Percentiles rank a stretch among this genome's conserved stretches.
These are phyloP conservation scores for Watsonalla binaria DNA, from an alignment of 2,888 invertebrate species.

Conservation along the genomic window DNA sequence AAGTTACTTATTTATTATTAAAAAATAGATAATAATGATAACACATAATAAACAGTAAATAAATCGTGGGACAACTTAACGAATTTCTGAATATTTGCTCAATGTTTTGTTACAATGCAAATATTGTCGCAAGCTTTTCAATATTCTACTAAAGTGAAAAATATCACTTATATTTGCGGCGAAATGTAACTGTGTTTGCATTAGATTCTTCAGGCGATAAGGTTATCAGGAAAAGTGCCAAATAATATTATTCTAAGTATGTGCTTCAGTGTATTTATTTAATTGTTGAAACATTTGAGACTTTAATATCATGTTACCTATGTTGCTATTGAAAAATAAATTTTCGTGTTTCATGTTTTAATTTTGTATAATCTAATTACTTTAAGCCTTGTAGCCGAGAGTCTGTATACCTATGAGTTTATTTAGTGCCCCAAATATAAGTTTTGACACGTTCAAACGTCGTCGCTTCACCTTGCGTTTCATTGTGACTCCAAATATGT, in stretches of 20 bases:
- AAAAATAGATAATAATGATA: background rate
- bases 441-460: no score
- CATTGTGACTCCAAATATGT: no score
- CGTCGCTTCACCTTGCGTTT: no score
- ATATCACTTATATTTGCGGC: slow-evolving; percentile 8
- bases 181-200: background rate
- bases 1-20: background rate
- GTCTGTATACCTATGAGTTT: no score
- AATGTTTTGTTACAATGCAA: slow-evolving; percentile 25
- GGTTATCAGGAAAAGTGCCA: background rate
- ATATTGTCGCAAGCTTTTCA: slow-evolving; percentile 15
- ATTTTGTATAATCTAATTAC: no score
- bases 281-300: no score
- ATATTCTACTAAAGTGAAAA: slow-evolving; percentile 7
- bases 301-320: no score
- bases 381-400: no score
- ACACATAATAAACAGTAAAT: slow-evolving; percentile 7
- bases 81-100: slow-evolving; percentile 16
- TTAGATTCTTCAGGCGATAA: background rate
- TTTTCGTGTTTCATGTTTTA: no score
- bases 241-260: background rate
- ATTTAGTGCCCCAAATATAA: no score
- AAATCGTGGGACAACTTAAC: slow-evolving; percentile 14
- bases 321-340: no score
- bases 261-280: no score